Conservation (phyloP, 2,113 vertebrate species). For the Dendrocopos noguchii region DNA sequence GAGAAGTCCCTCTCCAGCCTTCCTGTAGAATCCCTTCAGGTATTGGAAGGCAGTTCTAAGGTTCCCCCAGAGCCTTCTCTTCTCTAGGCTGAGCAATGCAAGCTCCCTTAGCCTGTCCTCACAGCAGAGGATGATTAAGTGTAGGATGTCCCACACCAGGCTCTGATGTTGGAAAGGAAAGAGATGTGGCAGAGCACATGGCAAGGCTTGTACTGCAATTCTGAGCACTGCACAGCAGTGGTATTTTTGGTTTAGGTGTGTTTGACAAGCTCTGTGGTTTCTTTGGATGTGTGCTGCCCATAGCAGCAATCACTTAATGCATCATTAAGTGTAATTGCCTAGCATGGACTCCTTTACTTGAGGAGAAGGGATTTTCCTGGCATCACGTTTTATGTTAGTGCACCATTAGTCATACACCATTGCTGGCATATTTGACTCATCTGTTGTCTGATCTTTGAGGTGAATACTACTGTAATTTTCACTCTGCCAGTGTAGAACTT, state of each 20-base stretch:
- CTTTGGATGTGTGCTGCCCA: not conserved
- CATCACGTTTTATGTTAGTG: slow-evolving; percentile 24
- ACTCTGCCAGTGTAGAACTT: slow-evolving; percentile 57
- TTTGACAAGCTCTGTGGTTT: slow-evolving; percentile 33
- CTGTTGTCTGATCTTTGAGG: slow-evolving; percentile 63
- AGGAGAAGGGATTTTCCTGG: slow-evolving; percentile 39
- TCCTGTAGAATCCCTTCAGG: too few relatives aligned
- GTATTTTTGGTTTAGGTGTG: not conserved
- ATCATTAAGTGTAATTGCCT: slow-evolving; percentile 48
- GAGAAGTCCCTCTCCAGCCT: too few relatives aligned
- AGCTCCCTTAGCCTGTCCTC: too few relatives aligned
- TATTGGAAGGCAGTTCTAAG: too few relatives aligned
- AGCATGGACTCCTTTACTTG: slow-evolving; percentile 38
- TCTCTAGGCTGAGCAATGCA: too few relatives aligned
- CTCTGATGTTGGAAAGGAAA: not conserved
- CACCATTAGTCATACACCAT: slow-evolving; percentile 47
- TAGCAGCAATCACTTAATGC: slow-evolving; percentile 11
- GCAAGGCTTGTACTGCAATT: not conserved
- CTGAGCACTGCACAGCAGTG: not conserved
- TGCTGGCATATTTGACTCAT: slow-evolving; percentile 58
- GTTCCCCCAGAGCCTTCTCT: too few relatives aligned
- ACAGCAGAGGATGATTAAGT: too few relatives aligned
- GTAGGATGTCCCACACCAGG: not conserved
- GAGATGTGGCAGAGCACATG: not conserved
- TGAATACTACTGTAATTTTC: slow-evolving; percentile 68